Evolutionary conservation across 64 coral and sea anemone genomes (phyloP), one percentile per base, ranked within the genome.

Genomic region (Montipora capricornis): DNA sequence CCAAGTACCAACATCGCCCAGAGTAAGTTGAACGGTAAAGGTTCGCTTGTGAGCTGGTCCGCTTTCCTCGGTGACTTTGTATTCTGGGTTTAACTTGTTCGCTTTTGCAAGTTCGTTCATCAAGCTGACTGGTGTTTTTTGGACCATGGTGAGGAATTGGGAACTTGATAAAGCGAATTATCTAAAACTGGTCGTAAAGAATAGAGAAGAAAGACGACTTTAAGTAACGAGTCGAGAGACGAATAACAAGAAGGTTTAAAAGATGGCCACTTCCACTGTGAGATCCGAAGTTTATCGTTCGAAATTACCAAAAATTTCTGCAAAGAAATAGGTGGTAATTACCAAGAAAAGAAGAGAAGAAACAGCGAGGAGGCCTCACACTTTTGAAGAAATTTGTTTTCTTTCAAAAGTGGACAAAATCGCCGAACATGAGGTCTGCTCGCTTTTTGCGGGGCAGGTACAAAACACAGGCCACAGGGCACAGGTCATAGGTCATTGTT

Each of bases 361-460:
- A 91, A 96, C 97, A 91, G 89, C 92, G 94, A 95, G 95, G 98
- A 99, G 98, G 93, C 97, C 97, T 91, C 97, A 99, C 97, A 99
- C 97, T 99, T 99, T 99, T 99, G 95, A 90, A 99, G 95, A 92
- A 97, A 97, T 87, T 69, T 76, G 75, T 90, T 99, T 99, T 99
- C 94, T 95, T 92, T 94, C 95, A 99, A 99, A 99, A 99, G 94
- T 99, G 97, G 97, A 93, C 92, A 76, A 92, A 67, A 71, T 89
- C 94, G 88, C 84, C 92, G 61, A 44, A 93, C 95, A 96, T 99
- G 95, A 99, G 97, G 95, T 99, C 92, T 99, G 97, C 97, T 99
- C 97, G 87, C 95, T 89, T 99, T 99, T 96, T 57, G 53, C 53
- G 29, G 29, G 29, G 29, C 29, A 29, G 29, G 29, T 29, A 29